phyloP scores from a whole-genome alignment of 2,888 invertebrate genomes.

The Perizoma affinitatum region DNA sequence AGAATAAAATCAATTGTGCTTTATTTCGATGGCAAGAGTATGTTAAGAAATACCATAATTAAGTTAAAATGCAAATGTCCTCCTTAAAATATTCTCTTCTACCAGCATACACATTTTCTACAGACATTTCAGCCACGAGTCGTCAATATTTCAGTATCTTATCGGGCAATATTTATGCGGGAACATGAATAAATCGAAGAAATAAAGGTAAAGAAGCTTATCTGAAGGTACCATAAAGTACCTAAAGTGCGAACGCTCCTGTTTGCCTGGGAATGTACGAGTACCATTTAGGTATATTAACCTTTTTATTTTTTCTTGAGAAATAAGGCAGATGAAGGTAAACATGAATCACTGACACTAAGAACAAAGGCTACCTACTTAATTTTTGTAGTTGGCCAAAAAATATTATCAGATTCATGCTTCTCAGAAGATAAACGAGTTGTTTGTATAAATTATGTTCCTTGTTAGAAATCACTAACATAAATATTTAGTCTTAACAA shows the following conservation, averaged over 20 bases:
- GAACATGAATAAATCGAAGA: constrained; percentile 79
- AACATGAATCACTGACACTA: background rate
- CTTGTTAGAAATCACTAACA: background rate
- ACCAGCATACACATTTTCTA: constrained; percentile 23
- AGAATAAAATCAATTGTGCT: too few species aligned
- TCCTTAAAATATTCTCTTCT: background rate
- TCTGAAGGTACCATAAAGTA: constrained; percentile 72
- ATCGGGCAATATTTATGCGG: constrained; percentile 70
- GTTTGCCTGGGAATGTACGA: constrained; percentile 33
- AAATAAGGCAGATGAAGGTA: constrained; percentile 1
- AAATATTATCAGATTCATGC: background rate
- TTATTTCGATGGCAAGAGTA: too few species aligned
- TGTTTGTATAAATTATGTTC: too few species aligned
- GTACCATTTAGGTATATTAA: too few species aligned
- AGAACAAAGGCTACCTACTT: background rate
- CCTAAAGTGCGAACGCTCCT: constrained; percentile 54
- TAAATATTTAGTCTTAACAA: constrained; percentile 6
- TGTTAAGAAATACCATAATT: too few species aligned
- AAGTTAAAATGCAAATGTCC: too few species aligned
- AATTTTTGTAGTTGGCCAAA: background rate
- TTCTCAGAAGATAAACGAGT: background rate
- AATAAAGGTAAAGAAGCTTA: constrained; percentile 72
- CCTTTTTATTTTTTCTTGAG: constrained; percentile 8
- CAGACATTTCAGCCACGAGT: constrained; percentile 29
- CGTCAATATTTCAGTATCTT: constrained; percentile 44